phyloP scores from a whole-genome alignment of 1,140 invertebrate species.

The Piezodorus guildinii region DNA sequence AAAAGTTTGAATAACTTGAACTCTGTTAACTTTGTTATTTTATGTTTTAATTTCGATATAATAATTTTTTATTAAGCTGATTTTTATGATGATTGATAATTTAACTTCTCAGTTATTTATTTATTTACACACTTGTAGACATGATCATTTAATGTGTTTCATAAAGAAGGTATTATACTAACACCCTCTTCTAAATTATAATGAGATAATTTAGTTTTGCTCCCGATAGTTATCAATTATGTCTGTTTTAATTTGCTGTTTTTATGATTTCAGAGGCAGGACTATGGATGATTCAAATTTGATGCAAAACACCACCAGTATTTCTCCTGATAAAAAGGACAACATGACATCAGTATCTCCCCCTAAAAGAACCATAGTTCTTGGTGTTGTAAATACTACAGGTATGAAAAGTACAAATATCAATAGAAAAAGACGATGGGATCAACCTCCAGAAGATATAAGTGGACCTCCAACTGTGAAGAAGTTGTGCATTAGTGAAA shows the following conservation, averaged over 20 bases:
- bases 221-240: background rate
- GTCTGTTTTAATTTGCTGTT: background rate
- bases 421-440: slow-evolving; percentile 23
- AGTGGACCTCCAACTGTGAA: background rate
- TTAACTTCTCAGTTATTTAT: too few relatives aligned
- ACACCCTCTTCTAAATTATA: background rate
- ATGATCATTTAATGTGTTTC: too few relatives aligned
- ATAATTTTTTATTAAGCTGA: too few relatives aligned
- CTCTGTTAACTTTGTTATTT: too few relatives aligned
- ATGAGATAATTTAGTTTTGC: background rate
- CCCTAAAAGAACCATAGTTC: slow-evolving; percentile 13
- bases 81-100: too few relatives aligned
- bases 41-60: too few relatives aligned
- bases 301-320: background rate
- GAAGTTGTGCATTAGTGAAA: background rate
- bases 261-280: background rate
- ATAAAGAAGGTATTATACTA: too few relatives aligned
- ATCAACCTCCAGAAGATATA: slow-evolving; percentile 16
- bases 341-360: slow-evolving; percentile 5
- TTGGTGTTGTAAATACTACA: slow-evolving; percentile 21
- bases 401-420: slow-evolving; percentile 20
- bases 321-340: background rate
- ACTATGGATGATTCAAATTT: slow-evolving; percentile 11
- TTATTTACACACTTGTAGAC: too few relatives aligned
- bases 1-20: too few relatives aligned